phyloP scores from a whole-genome alignment of 64 coral and sea anemone species.

The Montipora cactus region DNA sequence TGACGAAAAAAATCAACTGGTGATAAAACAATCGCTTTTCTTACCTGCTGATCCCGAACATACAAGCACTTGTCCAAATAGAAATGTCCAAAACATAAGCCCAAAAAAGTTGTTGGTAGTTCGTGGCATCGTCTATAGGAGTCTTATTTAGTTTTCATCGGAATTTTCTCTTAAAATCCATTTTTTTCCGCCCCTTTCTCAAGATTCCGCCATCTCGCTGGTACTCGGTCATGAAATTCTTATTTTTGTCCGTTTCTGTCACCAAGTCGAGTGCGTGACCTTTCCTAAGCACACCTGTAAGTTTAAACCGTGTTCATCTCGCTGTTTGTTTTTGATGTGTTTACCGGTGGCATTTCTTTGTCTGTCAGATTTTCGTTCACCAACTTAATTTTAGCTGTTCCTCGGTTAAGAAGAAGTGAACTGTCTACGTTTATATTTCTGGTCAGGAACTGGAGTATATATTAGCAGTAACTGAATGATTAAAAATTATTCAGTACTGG shows the following conservation, averaged over 20 bases:
- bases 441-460: too few species aligned
- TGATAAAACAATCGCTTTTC: conserved; percentile 30
- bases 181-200: neutral
- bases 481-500: too few species aligned
- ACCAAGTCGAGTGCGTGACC: conserved; percentile 17
- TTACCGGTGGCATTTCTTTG: neutral
- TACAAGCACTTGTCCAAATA: conserved; percentile 3
- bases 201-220: neutral
- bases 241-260: conserved; percentile 29
- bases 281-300: neutral
- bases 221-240: neutral
- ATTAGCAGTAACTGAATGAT: too few species aligned
- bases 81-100: conserved; percentile 13
- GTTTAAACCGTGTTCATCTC: neutral
- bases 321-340: neutral
- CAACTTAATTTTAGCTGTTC: neutral
- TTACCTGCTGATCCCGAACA: conserved; percentile 14
- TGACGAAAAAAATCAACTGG: neutral
- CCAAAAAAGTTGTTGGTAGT: neutral
- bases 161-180: neutral
- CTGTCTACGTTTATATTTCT: too few species aligned
- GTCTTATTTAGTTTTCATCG: neutral
- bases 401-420: too few species aligned
- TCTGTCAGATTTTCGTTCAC: too few species aligned
- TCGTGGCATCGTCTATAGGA: neutral